phyloP scores from a whole-genome alignment of 23 tunicate species.

The Ascidia mentula region DNA sequence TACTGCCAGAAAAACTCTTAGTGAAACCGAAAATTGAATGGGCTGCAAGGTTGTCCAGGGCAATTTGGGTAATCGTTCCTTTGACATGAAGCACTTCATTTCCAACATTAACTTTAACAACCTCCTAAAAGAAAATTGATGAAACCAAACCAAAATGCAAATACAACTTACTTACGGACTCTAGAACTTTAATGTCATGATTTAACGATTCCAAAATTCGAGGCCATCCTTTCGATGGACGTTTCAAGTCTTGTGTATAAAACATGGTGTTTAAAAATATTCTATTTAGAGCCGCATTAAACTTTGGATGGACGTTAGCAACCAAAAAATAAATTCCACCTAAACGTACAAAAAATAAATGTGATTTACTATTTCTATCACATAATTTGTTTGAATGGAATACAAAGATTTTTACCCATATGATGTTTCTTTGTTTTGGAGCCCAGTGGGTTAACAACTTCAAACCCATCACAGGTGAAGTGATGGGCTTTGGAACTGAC shows the following conservation, averaged over 20 bases:
- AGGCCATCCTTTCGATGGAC: background rate
- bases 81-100: background rate
- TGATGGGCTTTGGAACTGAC: background rate
- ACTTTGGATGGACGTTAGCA: constrained; percentile 1
- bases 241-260: background rate
- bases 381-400: background rate
- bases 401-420: background rate
- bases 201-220: background rate
- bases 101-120: background rate
- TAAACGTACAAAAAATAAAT: background rate
- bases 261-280: background rate
- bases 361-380: too few species aligned
- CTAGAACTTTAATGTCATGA: background rate
- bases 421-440: background rate
- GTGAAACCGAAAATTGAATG: constrained; percentile 20
- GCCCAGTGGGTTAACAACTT: background rate
- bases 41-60: constrained; percentile 16
- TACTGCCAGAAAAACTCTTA: constrained; percentile 10
- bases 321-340: background rate
- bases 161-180: background rate
- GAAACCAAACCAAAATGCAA: background rate
- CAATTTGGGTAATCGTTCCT: background rate
- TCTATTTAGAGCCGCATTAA: background rate
- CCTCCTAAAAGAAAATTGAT: background rate
- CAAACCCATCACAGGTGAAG: background rate